Percentiles rank a stretch among this genome's conserved stretches.
Evolutionary conservation across 2,797 vertebrate species (phyloP).

Genomic region (Orestias chungarensis): DNA sequence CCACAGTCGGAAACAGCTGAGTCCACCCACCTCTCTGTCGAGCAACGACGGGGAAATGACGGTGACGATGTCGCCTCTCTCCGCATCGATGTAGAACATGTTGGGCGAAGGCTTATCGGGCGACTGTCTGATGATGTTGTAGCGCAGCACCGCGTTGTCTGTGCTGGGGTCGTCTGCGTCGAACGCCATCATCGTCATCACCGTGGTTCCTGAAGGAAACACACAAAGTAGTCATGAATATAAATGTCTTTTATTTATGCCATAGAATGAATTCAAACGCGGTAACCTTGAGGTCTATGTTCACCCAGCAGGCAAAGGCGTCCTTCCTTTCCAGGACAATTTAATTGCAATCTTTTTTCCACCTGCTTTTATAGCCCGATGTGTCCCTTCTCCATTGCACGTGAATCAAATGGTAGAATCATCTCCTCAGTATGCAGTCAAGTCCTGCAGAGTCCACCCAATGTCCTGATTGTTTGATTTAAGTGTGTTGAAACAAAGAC

Average conservation of each 20-base stretch:
- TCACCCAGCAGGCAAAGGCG: too few relatives aligned
- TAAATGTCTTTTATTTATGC: neutral
- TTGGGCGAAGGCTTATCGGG: slow-evolving; percentile 94
- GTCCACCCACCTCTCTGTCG: slow-evolving; percentile 88
- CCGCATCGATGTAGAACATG: slow-evolving; percentile 98
- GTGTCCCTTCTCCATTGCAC: too few relatives aligned
- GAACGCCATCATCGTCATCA: slow-evolving; percentile 93
- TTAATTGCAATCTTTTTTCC: too few relatives aligned
- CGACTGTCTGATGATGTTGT: slow-evolving; percentile 92
- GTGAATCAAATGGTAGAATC: too few relatives aligned
- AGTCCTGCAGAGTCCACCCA: too few relatives aligned
- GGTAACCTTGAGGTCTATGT: too few relatives aligned
- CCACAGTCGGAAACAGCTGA: neutral
- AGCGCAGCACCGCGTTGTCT: slow-evolving; percentile 92
- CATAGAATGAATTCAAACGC: too few relatives aligned
- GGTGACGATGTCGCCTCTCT: slow-evolving; percentile 94
- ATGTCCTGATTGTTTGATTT: too few relatives aligned
- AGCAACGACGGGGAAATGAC: slow-evolving; percentile 89
- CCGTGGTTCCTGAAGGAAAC: slow-evolving; percentile 86
- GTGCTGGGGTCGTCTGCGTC: slow-evolving; percentile 92
- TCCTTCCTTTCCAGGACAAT: too few relatives aligned
- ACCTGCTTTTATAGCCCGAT: too few relatives aligned
- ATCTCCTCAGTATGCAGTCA: too few relatives aligned
- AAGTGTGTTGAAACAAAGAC: too few relatives aligned
- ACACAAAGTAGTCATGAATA: neutral